Evolutionary conservation across 2,888 invertebrate species (phyloP), one percentile per base, ranked within the genome.

Genomic region (Drosophila mulleri): DNA sequence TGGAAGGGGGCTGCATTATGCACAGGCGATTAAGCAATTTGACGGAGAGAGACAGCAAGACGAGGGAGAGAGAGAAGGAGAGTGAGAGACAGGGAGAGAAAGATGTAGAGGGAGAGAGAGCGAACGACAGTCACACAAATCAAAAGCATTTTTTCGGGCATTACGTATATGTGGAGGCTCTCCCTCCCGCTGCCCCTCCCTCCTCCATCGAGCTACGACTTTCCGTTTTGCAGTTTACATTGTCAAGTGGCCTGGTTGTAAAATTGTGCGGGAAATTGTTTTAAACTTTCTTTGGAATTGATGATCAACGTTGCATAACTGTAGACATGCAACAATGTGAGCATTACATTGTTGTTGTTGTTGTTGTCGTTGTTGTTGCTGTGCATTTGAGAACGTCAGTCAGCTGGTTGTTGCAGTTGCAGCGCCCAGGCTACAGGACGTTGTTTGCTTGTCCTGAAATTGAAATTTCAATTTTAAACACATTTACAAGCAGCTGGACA

Each of bases 1-100:
- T 2, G 11, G 67, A n/a, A 5, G 45, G 69, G 65, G 57, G 58
- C 47, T 71, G 78, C 82, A 83, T 83, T 83, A 83, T 80, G 74
- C 72, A 80, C 83, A 78, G 80, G 61, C 83, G 82, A 83, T 83
- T 83, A 83, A 83, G 80, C 83, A 83, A 83, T 83, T 82, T 75
- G 61, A 66, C 59, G 39, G 32, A 8, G 32, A 29, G 54, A 14
- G 54, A 14, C 20, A 23, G 18, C 29, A 20, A 23, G 12, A n/a
- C 7, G 41, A 29, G 8, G 5, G 23, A 3, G 52, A 8, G 41
- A 12, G 41, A n/a, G 6, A 6, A n/a, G 14, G 42, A 5, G 18
- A 9, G 44, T 20, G 11, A 12, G 26, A 0, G 53, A 16, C 4
- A 11, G 37, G 2, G 53, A 5, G 23, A 53, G 20, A n/a, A n/a